phyloP scores from a whole-genome alignment of 37 sponge, comb jelly and placozoan species.

The Amphimedon queenslandica region DNA sequence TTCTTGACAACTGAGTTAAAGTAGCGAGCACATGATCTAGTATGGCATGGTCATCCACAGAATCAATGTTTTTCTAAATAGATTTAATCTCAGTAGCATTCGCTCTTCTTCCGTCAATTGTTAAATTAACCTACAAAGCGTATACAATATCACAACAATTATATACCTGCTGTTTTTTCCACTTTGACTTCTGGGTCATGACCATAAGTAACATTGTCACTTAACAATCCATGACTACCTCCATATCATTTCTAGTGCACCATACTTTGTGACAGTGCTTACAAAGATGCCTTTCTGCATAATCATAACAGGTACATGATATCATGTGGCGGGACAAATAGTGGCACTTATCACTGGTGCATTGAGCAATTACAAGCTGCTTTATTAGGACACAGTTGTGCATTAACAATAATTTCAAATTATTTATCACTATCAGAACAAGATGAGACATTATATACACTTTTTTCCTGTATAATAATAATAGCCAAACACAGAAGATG shows the following conservation, averaged over 20 bases:
- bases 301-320: conserved; percentile 10
- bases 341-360: not conserved
- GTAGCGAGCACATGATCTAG: not conserved
- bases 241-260: not conserved
- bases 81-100: not conserved
- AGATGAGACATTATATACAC: too few relatives aligned
- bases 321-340: conserved; percentile 5
- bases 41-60: not conserved
- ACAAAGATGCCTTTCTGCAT: conserved; percentile 1
- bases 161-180: too few relatives aligned
- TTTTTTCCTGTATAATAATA: too few relatives aligned
- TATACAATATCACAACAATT: too few relatives aligned
- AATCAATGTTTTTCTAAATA: not conserved
- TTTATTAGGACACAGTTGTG: too few relatives aligned
- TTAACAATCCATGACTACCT: not conserved
- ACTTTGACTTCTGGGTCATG: too few relatives aligned
- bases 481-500: too few relatives aligned
- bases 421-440: too few relatives aligned
- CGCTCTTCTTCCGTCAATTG: not conserved
- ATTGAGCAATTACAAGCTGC: too few relatives aligned
- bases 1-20: not conserved
- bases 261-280: conserved; percentile 9
- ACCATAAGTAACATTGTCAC: not conserved
- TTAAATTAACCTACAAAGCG: too few relatives aligned
- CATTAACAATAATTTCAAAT: too few relatives aligned